phyloP scores from a whole-genome alignment of 2,113 vertebrate species.

The Parotia lawesii region DNA sequence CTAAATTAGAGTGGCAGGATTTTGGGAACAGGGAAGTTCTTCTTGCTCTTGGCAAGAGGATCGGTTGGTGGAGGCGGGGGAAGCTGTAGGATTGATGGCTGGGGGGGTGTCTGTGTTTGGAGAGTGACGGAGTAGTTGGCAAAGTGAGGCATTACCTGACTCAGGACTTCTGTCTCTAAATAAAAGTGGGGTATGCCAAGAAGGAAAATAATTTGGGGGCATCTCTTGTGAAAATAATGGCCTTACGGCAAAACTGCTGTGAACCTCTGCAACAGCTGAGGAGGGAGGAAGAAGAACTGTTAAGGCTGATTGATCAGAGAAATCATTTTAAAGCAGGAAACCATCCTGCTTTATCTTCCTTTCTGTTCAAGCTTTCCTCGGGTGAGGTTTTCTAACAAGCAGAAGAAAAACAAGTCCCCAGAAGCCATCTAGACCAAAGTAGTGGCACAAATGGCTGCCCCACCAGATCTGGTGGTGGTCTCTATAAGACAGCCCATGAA shows the following conservation, averaged over 20 bases:
- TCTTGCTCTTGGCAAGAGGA: constrained; percentile 28
- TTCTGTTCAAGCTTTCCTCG: background rate
- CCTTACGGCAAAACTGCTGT: background rate
- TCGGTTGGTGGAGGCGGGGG: background rate
- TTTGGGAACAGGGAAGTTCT: constrained; percentile 5
- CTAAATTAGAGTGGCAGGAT: constrained; percentile 39
- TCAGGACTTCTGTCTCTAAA: background rate
- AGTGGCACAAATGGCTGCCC: background rate
- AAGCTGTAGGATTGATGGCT: background rate
- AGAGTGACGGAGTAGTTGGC: background rate
- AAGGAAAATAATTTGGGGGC: background rate
- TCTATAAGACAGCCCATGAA: fast-evolving
- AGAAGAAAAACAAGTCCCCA: background rate
- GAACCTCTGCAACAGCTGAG: background rate
- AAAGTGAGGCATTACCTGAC: background rate
- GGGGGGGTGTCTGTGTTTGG: background rate
- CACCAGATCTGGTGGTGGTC: background rate
- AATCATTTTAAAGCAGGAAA: background rate
- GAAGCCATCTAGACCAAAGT: background rate
- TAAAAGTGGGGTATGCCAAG: background rate
- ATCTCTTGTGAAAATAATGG: background rate
- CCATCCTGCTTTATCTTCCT: background rate
- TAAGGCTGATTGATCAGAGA: background rate
- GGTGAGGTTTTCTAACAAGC: background rate
- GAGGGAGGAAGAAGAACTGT: background rate